A percentile compares a stretch with the other conserved stretches of the same genome.
Conservation (phyloP, 1,140 invertebrate species). For the Xylocopa sonorina region DNA sequence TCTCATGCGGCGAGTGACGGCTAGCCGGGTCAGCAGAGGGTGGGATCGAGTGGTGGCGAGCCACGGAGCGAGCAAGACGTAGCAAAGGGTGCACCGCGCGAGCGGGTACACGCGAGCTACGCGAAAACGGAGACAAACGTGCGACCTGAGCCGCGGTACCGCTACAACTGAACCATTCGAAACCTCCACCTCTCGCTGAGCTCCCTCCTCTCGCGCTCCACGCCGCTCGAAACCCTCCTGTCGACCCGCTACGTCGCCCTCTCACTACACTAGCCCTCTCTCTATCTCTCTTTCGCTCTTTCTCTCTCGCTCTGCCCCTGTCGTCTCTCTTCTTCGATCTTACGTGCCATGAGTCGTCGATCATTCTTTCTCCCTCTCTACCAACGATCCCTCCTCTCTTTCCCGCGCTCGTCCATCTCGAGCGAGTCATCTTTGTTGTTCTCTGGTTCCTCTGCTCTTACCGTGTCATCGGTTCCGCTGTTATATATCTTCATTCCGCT, state of each 20-base stretch:
- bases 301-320: conserved; percentile 1
- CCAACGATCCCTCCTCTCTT: conserved; percentile 20
- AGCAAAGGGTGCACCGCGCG: conserved; percentile 8
- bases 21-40: background rate
- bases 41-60: background rate
- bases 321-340: conserved; percentile 36
- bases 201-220: conserved; percentile 62
- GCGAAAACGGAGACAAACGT: conserved; percentile 57
- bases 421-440: conserved; percentile 6
- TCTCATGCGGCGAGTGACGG: background rate
- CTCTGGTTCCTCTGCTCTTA: background rate
- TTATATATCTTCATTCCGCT: background rate
- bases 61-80: background rate
- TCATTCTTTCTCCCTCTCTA: conserved; percentile 45
- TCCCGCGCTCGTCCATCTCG: conserved; percentile 27
- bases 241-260: conserved; percentile 39
- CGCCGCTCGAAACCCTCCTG: conserved; percentile 33
- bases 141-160: conserved; percentile 73
- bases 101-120: conserved; percentile 15
- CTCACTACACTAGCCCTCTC: conserved; percentile 38
- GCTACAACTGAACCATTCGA: conserved; percentile 78
- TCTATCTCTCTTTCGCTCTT: conserved; percentile 39
- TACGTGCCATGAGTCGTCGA: conserved; percentile 12
- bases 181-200: conserved; percentile 71
- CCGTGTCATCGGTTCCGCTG: conserved; percentile 8